phyloP scores from a whole-genome alignment of 1,140 invertebrate species.

The Drosophila nikananu region DNA sequence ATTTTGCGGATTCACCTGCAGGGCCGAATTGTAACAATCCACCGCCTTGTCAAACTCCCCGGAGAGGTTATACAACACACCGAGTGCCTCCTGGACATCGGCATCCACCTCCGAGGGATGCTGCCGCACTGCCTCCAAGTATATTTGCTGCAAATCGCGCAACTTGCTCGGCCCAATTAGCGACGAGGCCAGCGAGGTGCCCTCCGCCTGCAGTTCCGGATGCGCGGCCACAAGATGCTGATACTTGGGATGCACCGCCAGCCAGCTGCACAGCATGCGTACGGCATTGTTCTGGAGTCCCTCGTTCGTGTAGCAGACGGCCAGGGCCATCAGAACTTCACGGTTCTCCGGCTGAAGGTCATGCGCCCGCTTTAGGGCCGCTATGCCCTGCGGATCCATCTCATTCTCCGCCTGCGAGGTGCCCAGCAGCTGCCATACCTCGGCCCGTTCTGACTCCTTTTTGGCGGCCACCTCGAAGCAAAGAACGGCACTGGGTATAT shows the following conservation, averaged over 20 bases:
- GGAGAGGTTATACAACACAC: conserved; percentile 97
- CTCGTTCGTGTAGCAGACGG: conserved; percentile 98
- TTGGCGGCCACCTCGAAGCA: conserved; percentile 98
- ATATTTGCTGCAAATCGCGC: conserved; percentile 92
- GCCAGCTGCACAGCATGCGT: conserved; percentile 91
- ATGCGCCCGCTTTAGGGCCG: conserved; percentile 94
- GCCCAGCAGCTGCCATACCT: conserved; percentile 93
- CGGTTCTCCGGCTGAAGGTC: conserved; percentile 93
- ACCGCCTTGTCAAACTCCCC: conserved; percentile 98
- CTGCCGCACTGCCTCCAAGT: conserved; percentile 93
- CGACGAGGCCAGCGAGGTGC: conserved; percentile 59
- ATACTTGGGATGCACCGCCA: conserved; percentile 94
- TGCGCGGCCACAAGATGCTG: conserved; percentile 89
- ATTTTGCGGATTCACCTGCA: conserved; percentile 94
- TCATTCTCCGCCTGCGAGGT: conserved; percentile 94
- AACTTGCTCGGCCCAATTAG: conserved; percentile 73
- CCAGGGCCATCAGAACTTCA: conserved; percentile 94
- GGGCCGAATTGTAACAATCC: conserved; percentile 97
- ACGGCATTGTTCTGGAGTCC: conserved; percentile 92
- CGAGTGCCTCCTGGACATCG: conserved; percentile 98
- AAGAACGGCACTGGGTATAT: conserved; percentile 97
- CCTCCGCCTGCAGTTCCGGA: conserved; percentile 54
- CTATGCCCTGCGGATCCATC: conserved; percentile 93
- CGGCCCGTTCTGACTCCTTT: conserved; percentile 91
- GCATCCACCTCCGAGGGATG: conserved; percentile 93